These are phyloP conservation scores for Xestia c-nigrum DNA, from an alignment of 2,888 invertebrate genomes.

Conservation along the genomic window DNA sequence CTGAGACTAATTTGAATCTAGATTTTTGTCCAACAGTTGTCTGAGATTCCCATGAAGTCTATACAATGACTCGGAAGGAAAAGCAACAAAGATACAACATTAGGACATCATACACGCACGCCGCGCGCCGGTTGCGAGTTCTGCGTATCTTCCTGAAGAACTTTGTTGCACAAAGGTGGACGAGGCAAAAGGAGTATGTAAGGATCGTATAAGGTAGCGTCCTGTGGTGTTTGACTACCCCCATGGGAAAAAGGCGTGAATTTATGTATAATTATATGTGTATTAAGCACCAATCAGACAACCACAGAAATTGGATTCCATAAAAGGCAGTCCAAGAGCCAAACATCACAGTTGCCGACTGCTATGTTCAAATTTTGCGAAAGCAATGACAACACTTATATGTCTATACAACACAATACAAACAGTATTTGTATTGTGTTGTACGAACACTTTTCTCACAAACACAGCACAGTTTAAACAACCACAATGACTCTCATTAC, in stretches of 20 bases:
- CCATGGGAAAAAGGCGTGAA: no score
- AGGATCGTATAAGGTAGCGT: no score
- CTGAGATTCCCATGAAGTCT: neutral
- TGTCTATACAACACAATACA: constrained; percentile 27
- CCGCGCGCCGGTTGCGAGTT: no score
- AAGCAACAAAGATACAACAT: neutral
- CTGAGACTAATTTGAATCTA: constrained; percentile 18
- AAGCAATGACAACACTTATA: constrained; percentile 38
- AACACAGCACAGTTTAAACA: constrained; percentile 36
- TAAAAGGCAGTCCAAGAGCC: constrained; percentile 1
- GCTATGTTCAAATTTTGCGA: constrained; percentile 24
- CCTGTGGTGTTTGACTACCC: no score
- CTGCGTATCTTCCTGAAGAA: no score
- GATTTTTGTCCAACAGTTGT: neutral
- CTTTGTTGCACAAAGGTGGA: no score
- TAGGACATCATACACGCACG: neutral
- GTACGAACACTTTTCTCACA: constrained; percentile 46
- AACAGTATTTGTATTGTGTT: no score
- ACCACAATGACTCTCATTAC: constrained; percentile 59
- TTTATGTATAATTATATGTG: neutral
- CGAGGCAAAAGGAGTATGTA: no score
- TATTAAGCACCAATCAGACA: neutral
- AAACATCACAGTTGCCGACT: constrained; percentile 14
- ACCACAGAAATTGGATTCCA: constrained; percentile 4
- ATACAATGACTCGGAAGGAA: neutral